Percentiles rank a stretch among this genome's conserved stretches.
These are phyloP conservation scores for Anthoptus insignis DNA, from an alignment of 2,888 invertebrate species.

Conservation along the genomic window DNA sequence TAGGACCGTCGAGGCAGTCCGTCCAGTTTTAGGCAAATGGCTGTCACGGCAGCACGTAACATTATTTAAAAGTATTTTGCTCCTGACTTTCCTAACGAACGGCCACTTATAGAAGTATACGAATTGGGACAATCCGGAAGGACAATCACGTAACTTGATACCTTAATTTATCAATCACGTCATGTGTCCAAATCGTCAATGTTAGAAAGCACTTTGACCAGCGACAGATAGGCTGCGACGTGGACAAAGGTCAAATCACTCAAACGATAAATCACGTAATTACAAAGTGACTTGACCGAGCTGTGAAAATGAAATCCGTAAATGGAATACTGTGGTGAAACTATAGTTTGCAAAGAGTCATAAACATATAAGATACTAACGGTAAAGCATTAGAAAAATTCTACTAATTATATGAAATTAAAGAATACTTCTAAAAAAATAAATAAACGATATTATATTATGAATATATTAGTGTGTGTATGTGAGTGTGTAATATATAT, in stretches of 20 bases:
- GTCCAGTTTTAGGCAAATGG: no score
- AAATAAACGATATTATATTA: no score
- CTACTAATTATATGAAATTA: neutral
- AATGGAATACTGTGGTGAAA: constrained; percentile 49
- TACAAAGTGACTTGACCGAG: constrained; percentile 61
- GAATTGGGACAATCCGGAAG: no score
- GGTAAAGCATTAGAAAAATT: neutral
- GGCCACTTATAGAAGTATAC: no score
- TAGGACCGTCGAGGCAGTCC: no score
- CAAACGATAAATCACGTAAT: constrained; percentile 75
- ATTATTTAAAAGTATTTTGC: no score
- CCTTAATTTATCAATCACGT: neutral
- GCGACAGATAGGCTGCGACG: neutral
- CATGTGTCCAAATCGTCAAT: neutral
- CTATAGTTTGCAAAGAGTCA: neutral
- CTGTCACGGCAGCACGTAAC: no score
- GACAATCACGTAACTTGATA: neutral
- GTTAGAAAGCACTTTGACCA: constrained; percentile 3
- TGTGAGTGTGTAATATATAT: no score
- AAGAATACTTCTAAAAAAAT: no score
- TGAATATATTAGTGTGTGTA: no score
- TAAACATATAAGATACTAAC: no score
- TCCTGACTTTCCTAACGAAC: no score
- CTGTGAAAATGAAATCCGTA: constrained; percentile 53
- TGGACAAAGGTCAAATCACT: constrained; percentile 57